phyloP scores from a whole-genome alignment of 2,888 invertebrate genomes.

The Sialis lutaria region DNA sequence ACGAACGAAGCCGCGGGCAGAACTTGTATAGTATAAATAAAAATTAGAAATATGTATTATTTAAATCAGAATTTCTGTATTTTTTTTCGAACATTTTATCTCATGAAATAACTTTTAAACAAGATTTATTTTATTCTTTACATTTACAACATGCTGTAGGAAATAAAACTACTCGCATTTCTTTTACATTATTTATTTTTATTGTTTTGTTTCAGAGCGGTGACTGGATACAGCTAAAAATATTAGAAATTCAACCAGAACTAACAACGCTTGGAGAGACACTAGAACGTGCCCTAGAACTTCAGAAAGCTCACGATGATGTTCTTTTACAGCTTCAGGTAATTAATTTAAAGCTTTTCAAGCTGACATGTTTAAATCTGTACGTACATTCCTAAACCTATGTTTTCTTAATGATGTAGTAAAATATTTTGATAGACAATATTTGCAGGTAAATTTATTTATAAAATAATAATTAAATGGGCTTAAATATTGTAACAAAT shows the following conservation, averaged over 20 bases:
- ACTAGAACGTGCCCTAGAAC: constrained; percentile 54
- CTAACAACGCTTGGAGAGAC: constrained; percentile 63
- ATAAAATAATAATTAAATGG: too few species aligned
- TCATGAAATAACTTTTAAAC: neutral
- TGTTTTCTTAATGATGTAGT: too few species aligned
- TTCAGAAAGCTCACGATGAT: constrained; percentile 66
- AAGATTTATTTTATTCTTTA: neutral
- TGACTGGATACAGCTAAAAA: constrained; percentile 66
- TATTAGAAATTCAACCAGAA: constrained; percentile 71
- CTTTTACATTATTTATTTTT: too few species aligned
- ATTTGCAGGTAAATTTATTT: too few species aligned
- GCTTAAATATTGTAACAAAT: too few species aligned
- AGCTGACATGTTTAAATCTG: too few species aligned
- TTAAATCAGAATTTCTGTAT: too few species aligned
- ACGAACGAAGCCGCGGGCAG: too few species aligned
- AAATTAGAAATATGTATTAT: neutral
- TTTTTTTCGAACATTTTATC: neutral
- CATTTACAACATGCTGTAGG: neutral
- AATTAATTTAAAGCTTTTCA: constrained; percentile 12
- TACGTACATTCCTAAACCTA: too few species aligned
- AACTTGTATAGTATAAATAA: too few species aligned
- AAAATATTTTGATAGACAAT: too few species aligned
- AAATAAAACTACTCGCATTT: neutral
- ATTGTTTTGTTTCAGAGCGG: constrained; percentile 44
- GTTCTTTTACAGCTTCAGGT: constrained; percentile 71